Evolutionary conservation across 1,140 invertebrate genomes (phyloP), one percentile per base, ranked within the genome.

Genomic region (Arion vulgaris): DNA sequence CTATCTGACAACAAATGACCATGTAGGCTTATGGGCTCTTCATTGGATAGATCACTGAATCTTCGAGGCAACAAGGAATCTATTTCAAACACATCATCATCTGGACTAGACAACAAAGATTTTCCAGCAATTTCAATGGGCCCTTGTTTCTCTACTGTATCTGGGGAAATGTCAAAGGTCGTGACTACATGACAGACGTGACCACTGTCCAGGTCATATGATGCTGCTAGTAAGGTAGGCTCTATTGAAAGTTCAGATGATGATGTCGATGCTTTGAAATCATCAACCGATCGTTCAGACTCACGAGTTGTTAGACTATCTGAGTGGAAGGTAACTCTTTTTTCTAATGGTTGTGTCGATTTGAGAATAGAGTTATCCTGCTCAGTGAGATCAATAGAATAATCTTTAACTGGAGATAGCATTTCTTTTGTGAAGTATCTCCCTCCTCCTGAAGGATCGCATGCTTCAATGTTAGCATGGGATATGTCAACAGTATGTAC

Each of bases 81-180:
- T 81, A 89, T 90, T 86, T 94, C 94, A 92, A 94, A 94, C 11
- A 93, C 93, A 86, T 94, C 94, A 87, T 93, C 91, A 80, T 93
- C 87, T 68, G 89, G 91, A 74, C 91, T 91, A 23, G 91, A 92
- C 11, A 92, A 84, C 68, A 92, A 90, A 69, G 90, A 86, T 79
- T 92, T 92, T n/a, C 89, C 84, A 73, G 87, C 78, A 38, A 84
- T 75, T 45, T 83, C 85, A 17, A 87, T 86, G 1, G 89, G 85
- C n/a, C 89, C 83, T 49, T 88, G 89, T 78, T 90, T 90, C 83
- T 91, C 91, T 4, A 92, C 90, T 57, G 88, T 88, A 81, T 91
- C 91, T 75, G 91, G 91, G 36, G 91, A 91, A 49, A 92, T 85
- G 83, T 92, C 91, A 85, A 88, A 91, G 15, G 88, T 85, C 17